Percentiles rank a stretch among this genome's conserved stretches.
phyloP scores from a whole-genome alignment of 2,113 vertebrate species.

The human region DNA sequence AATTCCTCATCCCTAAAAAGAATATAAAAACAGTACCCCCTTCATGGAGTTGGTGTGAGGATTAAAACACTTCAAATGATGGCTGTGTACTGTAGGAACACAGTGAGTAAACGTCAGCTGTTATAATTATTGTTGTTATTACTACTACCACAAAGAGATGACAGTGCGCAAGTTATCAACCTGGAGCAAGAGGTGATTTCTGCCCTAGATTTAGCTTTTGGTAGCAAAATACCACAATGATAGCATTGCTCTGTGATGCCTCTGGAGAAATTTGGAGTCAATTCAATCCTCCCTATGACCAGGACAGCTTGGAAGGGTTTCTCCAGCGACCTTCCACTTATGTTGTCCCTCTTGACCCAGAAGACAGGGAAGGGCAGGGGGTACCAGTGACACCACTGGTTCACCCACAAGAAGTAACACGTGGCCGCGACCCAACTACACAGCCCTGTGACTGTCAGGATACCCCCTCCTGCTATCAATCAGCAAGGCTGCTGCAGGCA shows the following conservation, averaged over 20 bases:
- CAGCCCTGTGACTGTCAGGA: accelerated
- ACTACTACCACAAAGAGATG: background rate
- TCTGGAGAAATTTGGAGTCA: background rate
- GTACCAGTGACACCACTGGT: background rate
- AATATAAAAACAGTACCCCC: background rate
- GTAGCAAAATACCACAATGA: background rate
- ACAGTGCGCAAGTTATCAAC: background rate
- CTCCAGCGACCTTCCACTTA: background rate
- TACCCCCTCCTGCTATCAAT: background rate
- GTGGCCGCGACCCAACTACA: accelerated
- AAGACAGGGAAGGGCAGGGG: background rate
- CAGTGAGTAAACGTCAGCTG: accelerated
- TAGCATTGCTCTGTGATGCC: background rate
- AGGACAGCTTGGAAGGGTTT: background rate
- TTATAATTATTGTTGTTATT: background rate
- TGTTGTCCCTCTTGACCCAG: background rate
- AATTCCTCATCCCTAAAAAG: background rate
- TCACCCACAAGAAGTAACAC: background rate
- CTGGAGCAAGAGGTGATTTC: background rate
- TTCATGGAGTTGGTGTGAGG: background rate
- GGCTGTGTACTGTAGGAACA: background rate
- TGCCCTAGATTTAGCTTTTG: background rate
- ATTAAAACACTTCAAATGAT: background rate
- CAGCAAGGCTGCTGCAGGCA: background rate
- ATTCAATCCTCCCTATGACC: background rate